These are phyloP conservation scores for Acanthosepion pharaonis DNA, from an alignment of 2,888 invertebrate genomes.

Conservation along the genomic window DNA sequence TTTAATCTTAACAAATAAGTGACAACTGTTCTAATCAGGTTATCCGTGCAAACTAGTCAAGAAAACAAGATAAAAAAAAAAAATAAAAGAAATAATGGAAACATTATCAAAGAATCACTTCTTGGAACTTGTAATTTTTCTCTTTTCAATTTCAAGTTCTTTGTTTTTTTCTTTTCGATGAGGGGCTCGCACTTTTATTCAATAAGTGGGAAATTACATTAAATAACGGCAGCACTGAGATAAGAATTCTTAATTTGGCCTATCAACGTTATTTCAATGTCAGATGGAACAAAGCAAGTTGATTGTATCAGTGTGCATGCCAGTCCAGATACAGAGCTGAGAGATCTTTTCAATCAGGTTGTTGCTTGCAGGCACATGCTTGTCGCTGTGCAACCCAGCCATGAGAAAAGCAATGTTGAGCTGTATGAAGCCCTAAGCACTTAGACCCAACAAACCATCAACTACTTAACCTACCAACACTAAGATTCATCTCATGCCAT, in stretches of 20 bases:
- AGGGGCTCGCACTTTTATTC: neutral
- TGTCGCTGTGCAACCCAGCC: neutral
- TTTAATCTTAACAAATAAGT: neutral
- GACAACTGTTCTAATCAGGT: neutral
- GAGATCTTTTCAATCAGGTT: neutral
- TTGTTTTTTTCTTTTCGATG: neutral
- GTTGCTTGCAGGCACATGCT: conserved; percentile 33
- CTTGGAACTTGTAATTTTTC: neutral
- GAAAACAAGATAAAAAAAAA: neutral
- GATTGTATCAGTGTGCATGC: neutral
- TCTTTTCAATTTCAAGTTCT: neutral
- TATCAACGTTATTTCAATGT: neutral
- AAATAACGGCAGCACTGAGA: neutral
- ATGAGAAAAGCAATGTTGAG: conserved; percentile 4
- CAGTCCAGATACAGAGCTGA: neutral
- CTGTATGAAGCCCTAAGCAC: neutral
- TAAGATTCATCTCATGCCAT: neutral
- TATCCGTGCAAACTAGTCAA: too few species aligned
- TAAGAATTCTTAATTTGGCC: neutral
- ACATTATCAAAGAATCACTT: neutral
- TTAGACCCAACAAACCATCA: neutral
- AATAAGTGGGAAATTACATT: neutral
- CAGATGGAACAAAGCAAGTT: neutral
- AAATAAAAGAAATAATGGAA: neutral
- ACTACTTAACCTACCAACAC: neutral